A percentile compares a stretch with the other conserved stretches of the same genome.
phyloP scores from a whole-genome alignment of 2,888 invertebrate genomes.

The Melitaea athalia region DNA sequence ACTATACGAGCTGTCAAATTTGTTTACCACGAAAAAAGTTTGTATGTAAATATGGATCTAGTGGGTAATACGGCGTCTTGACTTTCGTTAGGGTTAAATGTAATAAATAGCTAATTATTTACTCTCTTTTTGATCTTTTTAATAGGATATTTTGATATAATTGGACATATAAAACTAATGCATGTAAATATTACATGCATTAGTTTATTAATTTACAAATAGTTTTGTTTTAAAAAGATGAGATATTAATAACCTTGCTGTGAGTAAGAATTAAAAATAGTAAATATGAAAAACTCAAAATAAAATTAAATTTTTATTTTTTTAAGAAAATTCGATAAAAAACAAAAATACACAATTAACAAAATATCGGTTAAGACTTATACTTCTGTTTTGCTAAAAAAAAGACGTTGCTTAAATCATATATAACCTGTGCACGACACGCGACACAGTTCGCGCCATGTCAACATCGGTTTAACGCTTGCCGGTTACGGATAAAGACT shows the following conservation, averaged over 20 bases:
- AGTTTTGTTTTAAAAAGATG: no score
- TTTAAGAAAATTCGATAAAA: background rate
- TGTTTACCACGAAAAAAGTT: constrained; percentile 10
- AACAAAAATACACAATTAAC: background rate
- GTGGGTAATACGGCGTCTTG: background rate
- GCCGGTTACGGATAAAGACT: constrained; percentile 42
- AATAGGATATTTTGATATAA: no score
- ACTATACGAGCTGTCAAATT: constrained; percentile 18
- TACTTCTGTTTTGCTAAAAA: constrained; percentile 2
- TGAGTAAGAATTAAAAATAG: background rate
- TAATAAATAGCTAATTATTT: no score
- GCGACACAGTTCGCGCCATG: constrained; percentile 39
- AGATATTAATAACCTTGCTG: no score
- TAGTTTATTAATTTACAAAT: no score
- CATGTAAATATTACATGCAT: no score
- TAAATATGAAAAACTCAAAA: background rate
- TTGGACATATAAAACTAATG: no score
- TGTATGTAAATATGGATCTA: background rate
- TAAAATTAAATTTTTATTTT: background rate
- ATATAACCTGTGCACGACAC: constrained; percentile 27
- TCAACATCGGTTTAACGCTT: constrained; percentile 45
- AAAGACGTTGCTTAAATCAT: constrained; percentile 3
- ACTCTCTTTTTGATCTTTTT: no score
- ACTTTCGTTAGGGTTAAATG: background rate
- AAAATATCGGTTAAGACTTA: constrained; percentile 5